Evolutionary conservation across 2,888 invertebrate genomes (phyloP), one percentile per base, ranked within the genome.

Genomic region (Lordiphosa fenestrarum): DNA sequence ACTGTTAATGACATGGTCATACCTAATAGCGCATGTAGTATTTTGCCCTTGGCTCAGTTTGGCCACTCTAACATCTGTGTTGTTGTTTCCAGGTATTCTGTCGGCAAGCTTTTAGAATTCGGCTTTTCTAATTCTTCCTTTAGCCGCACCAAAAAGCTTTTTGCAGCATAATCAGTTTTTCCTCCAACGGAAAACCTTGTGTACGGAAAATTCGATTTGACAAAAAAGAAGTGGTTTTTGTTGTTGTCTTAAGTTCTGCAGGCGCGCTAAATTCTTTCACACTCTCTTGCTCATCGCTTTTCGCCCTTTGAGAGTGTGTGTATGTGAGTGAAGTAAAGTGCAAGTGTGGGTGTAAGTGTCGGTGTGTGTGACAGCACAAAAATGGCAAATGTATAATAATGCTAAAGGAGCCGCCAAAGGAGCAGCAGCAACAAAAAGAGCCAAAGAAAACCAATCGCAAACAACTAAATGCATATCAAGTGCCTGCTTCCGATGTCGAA

Each of bases 161-260:
- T 71, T 52, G 61, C 59, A 60, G 59, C 50, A 39, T 40, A 42
- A 47, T 64, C 82, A 81, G 69, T 76, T 76, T 76, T 78, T 69
- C 78, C 9, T 30, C 30, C 7, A 30, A 30, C 30, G 30, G 30
- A 25, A 25, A 25, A 25, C 6, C 25, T 25, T 25, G 25, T 59
- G 52, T 59, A 61, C 60, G 47, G 42, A 73, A 80, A 82, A 83
- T 73, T 77, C 69, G 57, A 76, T 80, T 77, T 50, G 41, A 50
- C 44, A 44, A 46, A 33, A 23, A 23, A 30, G 30, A 30, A 30
- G 30, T 30, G 30, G 3, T 30, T 30, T 30, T 30, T 47, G 37
- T 50, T 49, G 19, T 19, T 38, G 53, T 57, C 44, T 53, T 44
- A 33, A 9, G 25, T 53, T 36, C 23, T 15, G 39, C 30, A 30